Evolutionary conservation across 2,113 vertebrate species (phyloP), one percentile per base, ranked within the genome.

Genomic region (Corynorhinus townsendii): DNA sequence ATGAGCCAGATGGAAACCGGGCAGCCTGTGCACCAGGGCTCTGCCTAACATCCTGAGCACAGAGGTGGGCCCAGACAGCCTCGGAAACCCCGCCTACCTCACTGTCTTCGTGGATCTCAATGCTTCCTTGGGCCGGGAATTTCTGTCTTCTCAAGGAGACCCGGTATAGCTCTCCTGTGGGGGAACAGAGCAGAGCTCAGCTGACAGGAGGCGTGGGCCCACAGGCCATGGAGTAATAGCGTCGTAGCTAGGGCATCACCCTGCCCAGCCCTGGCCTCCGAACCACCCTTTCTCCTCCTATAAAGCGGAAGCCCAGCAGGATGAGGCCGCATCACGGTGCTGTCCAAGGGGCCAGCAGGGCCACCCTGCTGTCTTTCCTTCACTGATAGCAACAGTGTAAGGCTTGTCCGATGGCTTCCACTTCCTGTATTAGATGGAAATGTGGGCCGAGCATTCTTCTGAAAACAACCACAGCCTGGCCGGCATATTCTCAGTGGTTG

Each of bases 71-170:
- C 49, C 35, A 2, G 43, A 35, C 14, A 8, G 8, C 52, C 90
- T 30, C 43, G 22, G 28, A 83, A 94, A 92, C 75, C 4, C 69
- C 66, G 84, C 98, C 96, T 97, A 99, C 99, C 99, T 99, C 99
- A 26, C 64, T 97, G 86, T 99, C 99, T 45, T 99, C 99, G 0
- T 99, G 98, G 66, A 99, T 99, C 96, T 99, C 99, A 24, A 99
- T 98, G 98, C 99, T 99, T 97, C 99, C 98, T 97, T 99, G 99
- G 33, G 99, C 98, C 1, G 98, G 98, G 90, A 99, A 99, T 91
- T 93, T 98, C 73, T 98, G 98, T 90, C 99, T 99, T 49, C 98
- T 98, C 97, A 99, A 94, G 95, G 98, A 98, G 3, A 97, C 96
- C 83, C 98, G 98, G 96, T 99, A 99, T 73, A 99, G 97, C 83